phyloP scores from a whole-genome alignment of 1,140 invertebrate species.

The Battus philenor region DNA sequence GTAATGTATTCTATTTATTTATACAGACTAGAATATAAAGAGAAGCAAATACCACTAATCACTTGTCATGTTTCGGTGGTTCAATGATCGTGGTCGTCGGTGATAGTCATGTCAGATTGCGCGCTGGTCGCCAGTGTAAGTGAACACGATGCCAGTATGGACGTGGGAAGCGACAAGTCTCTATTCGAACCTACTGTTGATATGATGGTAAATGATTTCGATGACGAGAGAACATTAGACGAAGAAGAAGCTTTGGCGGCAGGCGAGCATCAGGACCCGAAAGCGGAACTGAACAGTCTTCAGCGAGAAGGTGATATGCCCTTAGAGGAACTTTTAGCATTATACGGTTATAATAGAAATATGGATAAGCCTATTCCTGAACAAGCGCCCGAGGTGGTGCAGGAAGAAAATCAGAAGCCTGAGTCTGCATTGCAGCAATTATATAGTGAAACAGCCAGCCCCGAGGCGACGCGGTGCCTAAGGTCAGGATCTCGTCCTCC shows the following conservation, averaged over 20 bases:
- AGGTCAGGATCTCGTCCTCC: constrained; percentile 67
- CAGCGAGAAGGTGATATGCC: constrained; percentile 96
- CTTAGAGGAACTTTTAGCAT: constrained; percentile 91
- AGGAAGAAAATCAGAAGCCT: constrained; percentile 64
- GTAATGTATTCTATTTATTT: constrained; percentile 40
- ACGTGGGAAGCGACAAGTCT: constrained; percentile 73
- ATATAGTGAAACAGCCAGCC: constrained; percentile 53
- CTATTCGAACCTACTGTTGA: constrained; percentile 84
- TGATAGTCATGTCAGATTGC: constrained; percentile 73
- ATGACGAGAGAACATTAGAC: constrained; percentile 96
- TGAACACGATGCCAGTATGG: constrained; percentile 75
- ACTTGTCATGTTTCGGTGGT: constrained; percentile 51
- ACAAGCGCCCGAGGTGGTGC: constrained; percentile 71
- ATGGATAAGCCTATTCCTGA: constrained; percentile 71
- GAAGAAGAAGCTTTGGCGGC: constrained; percentile 96
- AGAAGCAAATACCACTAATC: constrained; percentile 28
- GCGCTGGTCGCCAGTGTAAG: constrained; percentile 70
- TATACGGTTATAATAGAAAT: constrained; percentile 84
- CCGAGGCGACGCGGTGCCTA: constrained; percentile 59
- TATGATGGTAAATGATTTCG: constrained; percentile 97
- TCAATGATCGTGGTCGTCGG: constrained; percentile 39
- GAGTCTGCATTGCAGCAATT: constrained; percentile 59
- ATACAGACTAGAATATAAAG: constrained; percentile 23
- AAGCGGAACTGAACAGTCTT: constrained; percentile 91
- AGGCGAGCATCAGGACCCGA: constrained; percentile 85